These are phyloP conservation scores for Pardosa pseudoannulata DNA, from an alignment of 2,888 invertebrate species.

Conservation along the genomic window DNA sequence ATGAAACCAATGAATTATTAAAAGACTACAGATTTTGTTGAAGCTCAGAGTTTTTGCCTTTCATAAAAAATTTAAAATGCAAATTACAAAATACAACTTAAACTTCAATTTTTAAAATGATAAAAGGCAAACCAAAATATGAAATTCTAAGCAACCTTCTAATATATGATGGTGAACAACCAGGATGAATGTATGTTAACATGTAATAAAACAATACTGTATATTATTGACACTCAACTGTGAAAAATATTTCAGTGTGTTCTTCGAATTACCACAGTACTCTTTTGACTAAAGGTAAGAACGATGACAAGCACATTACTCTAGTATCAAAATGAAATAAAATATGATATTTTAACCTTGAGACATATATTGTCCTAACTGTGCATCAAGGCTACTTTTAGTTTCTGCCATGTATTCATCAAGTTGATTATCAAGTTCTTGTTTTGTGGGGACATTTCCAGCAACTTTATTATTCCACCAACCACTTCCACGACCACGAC, in stretches of 20 bases:
- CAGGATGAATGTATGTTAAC: neutral
- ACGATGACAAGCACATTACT: neutral
- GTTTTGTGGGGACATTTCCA: slow-evolving; percentile 77
- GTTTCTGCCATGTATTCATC: slow-evolving; percentile 86
- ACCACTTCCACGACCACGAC: slow-evolving; percentile 74
- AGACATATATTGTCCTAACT: slow-evolving; percentile 82
- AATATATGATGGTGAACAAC: too few relatives aligned
- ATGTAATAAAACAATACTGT: neutral
- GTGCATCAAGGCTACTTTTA: slow-evolving; percentile 81
- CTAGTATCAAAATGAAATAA: neutral
- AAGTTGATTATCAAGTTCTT: slow-evolving; percentile 84
- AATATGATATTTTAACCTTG: slow-evolving; percentile 75
- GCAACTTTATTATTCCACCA: slow-evolving; percentile 44
- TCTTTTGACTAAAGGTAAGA: neutral
- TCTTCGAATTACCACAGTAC: neutral
- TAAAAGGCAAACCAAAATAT: too few relatives aligned
- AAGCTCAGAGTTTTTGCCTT: too few relatives aligned
- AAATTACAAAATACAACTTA: too few relatives aligned
- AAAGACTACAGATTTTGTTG: too few relatives aligned
- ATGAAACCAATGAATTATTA: too few relatives aligned
- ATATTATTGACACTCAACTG: neutral
- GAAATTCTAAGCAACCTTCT: too few relatives aligned
- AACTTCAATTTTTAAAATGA: too few relatives aligned
- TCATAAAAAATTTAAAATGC: too few relatives aligned
- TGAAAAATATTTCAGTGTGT: neutral